Base-by-base conservation (phyloP, 2,797 vertebrate genomes). In the Enteromius paludinosus region DNA sequence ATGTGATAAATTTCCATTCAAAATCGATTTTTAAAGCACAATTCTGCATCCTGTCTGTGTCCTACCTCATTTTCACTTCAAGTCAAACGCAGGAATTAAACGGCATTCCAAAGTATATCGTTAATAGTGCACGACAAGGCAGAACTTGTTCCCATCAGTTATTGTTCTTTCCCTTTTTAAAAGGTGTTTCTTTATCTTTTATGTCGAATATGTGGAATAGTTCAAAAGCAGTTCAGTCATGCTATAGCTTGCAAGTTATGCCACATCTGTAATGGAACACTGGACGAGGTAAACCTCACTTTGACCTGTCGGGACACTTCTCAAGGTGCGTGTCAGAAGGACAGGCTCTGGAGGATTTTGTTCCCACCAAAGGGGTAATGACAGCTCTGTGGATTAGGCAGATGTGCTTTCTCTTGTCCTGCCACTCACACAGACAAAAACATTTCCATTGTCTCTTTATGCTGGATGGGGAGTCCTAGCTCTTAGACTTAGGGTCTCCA, bases 311-410 rank as follows among this genome's bases (percentile, higher is more conserved):
- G 23, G 45, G 64, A 77, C 72, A 61, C 71, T 66, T 66, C 45
- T 56, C 7, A 54, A 43, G n/a, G 71, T 84, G 47, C 20, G 30
- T 70, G 61, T 52, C n/a, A 38, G 49, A 62, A 30, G 86, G 82
- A 84, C 59, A 84, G 73, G 79, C 77, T 64, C 83, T 77, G 81
- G 90, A 87, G 89, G 89, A 89, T 84, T 87, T 88, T 86, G 84
- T 89, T 91, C 87, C 88, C 88, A 74, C 83, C 35, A 78, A 91
- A 85, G 84, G 86, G 81, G 85, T 93, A 93, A 93, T 94, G 89
- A 93, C 89, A 92, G 90, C 69, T 87, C 72, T 90, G 80, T 89
- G 87, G 45, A 79, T 74, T 33, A 18, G 83, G 86, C 91, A 92
- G 91, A 93, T 93, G 91, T 91, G 88, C 89, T 90, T 89, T 88